Evolutionary conservation across 2,113 vertebrate species (phyloP).

Genomic region (Barnardius zonarius): DNA sequence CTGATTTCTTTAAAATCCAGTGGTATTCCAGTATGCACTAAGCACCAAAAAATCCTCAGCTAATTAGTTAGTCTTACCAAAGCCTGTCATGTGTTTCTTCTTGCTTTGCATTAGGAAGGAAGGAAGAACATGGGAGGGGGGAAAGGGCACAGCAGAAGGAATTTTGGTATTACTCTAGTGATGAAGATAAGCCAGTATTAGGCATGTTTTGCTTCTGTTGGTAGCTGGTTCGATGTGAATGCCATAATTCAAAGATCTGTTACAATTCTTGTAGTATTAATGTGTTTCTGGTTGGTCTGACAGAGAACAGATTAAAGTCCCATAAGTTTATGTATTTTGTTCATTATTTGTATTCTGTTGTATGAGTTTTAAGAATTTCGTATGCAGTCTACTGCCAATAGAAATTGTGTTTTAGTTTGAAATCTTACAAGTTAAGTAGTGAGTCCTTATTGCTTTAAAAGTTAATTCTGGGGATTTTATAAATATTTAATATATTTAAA

Average conservation of each 20-base stretch:
- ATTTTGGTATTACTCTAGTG: neutral
- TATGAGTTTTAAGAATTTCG: neutral
- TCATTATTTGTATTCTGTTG: neutral
- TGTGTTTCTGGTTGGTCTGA: neutral
- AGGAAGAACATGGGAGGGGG: neutral
- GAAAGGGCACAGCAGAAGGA: neutral
- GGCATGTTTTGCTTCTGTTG: neutral
- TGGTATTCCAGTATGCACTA: neutral
- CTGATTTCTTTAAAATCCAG: slow-evolving; percentile 8
- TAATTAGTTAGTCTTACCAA: slow-evolving; percentile 35
- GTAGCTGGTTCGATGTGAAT: neutral
- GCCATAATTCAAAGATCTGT: neutral
- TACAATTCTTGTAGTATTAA: neutral
- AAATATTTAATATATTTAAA: neutral
- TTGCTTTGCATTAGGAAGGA: slow-evolving; percentile 37
- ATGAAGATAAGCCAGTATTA: neutral
- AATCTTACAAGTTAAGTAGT: neutral
- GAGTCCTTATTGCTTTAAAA: neutral
- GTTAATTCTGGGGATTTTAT: neutral
- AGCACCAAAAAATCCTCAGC: slow-evolving; percentile 6
- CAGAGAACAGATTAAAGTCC: neutral
- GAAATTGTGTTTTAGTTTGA: neutral
- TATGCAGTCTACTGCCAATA: neutral
- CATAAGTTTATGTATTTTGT: neutral
- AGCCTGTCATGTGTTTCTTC: slow-evolving; percentile 46